These are phyloP conservation scores for Pseudoips prasinana DNA, from an alignment of 2,888 invertebrate genomes.

Conservation along the genomic window DNA sequence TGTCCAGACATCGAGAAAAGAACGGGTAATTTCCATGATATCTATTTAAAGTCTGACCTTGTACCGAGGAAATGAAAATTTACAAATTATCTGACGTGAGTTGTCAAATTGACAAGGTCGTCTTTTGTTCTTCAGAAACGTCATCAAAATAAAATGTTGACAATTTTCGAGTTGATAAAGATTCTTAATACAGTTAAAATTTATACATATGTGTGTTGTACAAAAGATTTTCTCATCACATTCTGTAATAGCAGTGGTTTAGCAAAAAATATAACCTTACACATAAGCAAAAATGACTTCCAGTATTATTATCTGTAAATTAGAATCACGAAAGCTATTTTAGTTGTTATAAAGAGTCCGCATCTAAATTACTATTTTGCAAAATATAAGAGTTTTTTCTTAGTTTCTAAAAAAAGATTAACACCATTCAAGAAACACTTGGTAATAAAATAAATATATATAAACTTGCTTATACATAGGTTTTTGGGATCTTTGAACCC, in stretches of 20 bases:
- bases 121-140: conserved; percentile 36
- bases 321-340: no score
- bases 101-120: conserved; percentile 40
- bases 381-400: no score
- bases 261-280: conserved; percentile 38
- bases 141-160: conserved; percentile 21
- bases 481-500: no score
- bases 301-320: no score
- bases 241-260: conserved; percentile 19
- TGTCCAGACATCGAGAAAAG: conserved; percentile 21
- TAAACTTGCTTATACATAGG: no score
- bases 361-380: no score
- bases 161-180: conserved; percentile 23
- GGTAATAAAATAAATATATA: no score
- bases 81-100: conserved; percentile 32
- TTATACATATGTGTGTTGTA: no score
- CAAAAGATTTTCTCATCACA: conserved; percentile 35
- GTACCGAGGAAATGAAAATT: conserved; percentile 34
- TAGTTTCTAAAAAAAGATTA: no score
- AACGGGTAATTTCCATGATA: conserved; percentile 26
- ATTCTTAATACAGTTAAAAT: no score
- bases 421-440: no score
- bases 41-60: conserved; percentile 27
- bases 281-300: conserved; percentile 23
- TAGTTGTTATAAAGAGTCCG: no score